phyloP scores from a whole-genome alignment of 2,113 vertebrate genomes.

The Anseranas semipalmata region DNA sequence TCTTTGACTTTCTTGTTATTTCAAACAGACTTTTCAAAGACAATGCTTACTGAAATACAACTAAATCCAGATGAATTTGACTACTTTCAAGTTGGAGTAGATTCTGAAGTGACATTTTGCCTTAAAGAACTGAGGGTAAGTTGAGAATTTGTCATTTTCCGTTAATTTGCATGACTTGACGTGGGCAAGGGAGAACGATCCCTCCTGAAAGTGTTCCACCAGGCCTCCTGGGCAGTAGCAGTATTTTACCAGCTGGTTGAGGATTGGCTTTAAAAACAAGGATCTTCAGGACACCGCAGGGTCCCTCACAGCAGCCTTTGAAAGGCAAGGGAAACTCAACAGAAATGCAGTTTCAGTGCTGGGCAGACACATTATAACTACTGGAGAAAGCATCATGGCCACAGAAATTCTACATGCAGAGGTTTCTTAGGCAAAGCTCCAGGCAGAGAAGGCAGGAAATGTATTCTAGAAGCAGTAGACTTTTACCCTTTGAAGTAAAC shows the following conservation, averaged over 20 bases:
- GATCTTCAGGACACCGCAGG: not conserved
- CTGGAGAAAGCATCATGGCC: rapidly evolving
- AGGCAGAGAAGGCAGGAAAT: not conserved
- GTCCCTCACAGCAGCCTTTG: not conserved
- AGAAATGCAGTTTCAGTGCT: not conserved
- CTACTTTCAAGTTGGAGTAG: constrained; percentile 85
- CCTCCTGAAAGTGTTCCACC: not conserved
- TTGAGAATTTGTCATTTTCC: constrained; percentile 23
- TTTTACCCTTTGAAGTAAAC: not conserved
- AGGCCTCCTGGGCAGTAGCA: not conserved
- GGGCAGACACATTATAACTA: not conserved
- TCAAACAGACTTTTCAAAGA: constrained; percentile 80
- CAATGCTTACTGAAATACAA: constrained; percentile 85
- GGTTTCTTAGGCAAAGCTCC: not conserved
- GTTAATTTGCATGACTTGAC: not conserved
- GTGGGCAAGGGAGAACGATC: not conserved
- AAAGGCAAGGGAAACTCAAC: not conserved
- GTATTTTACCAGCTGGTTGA: not conserved
- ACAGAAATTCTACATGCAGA: not conserved
- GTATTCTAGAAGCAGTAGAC: not conserved
- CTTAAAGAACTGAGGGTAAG: constrained; percentile 94
- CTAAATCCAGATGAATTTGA: constrained; percentile 90
- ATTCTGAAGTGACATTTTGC: constrained; percentile 93
- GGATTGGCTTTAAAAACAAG: not conserved
- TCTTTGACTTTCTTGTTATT: constrained; percentile 8